Evolutionary conservation across 2,113 vertebrate genomes (phyloP), one percentile per base, ranked within the genome.

Genomic region (Cinclus cinclus): DNA sequence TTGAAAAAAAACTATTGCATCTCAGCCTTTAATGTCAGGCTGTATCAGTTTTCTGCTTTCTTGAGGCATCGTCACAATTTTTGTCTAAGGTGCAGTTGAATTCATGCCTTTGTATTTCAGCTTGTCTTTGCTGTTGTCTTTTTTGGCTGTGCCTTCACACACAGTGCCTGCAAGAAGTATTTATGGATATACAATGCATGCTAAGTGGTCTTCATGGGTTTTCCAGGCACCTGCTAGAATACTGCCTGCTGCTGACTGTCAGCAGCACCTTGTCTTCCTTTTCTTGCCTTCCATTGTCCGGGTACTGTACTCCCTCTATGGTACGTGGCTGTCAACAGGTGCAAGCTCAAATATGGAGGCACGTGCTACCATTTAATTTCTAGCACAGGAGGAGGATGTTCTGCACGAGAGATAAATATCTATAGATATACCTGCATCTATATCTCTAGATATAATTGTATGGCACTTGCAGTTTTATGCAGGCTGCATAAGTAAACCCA

Each of bases 81-180:
- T 94, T 74, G 35, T 89, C 55, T 53, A 83, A 84, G 97, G 96
- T 97, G 96, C 97, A 78, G 96, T 97, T 94, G 96, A 97, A 95
- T 94, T 91, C 97, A 97, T 96, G 97, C 97, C 97, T 95, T 90
- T 90, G 93, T 91, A 97, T 96, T 97, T 97, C 95, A 95, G 97
- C 96, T 96, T 94, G 95, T 93, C 96, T 97, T 97, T 98, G 97
- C 97, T 11, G 70, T 96, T 97, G 92, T 96, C 97, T 96, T 97
- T 97, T 98, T 97, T 98, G 98, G 98, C 98, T 97, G 97, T 98
- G 98, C 98, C 98, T 98, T 98, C 77, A 95, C 97, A 98, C 93
- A 94, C 97, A 96, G 98, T 98, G 98, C 98, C 98, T 98, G 98
- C 98, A 96, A 98, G 96, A 97, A 97, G 96, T 97, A 96, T 96